A percentile compares a stretch with the other conserved stretches of the same genome.
phyloP scores from a whole-genome alignment of 2,888 invertebrate genomes.

The Ecdyonurus torrentis region DNA sequence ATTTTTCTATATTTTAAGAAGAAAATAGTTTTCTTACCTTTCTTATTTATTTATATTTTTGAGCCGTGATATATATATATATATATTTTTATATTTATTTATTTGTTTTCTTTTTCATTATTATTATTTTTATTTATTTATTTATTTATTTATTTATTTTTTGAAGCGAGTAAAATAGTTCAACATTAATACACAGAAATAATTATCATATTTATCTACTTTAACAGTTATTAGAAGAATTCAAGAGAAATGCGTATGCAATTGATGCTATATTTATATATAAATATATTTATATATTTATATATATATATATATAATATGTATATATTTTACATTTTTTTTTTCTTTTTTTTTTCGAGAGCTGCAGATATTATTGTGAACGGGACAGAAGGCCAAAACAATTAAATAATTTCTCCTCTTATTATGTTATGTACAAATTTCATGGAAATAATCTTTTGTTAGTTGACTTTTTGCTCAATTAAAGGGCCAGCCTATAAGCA shows the following conservation, averaged over 20 bases:
- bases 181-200: background rate
- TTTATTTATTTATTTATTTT: background rate
- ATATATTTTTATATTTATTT: background rate
- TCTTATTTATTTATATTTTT: too few relatives aligned
- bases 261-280: too few relatives aligned
- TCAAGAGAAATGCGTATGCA: background rate
- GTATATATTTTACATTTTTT: too few relatives aligned
- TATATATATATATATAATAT: too few relatives aligned
- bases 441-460: background rate
- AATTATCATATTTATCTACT: background rate
- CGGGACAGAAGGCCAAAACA: too few relatives aligned
- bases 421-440: background rate
- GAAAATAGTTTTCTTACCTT: too few relatives aligned
- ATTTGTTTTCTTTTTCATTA: background rate
- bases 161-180: background rate
- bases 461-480: background rate
- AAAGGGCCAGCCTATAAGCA: slow-evolving; percentile 1
- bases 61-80: too few relatives aligned
- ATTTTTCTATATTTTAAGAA: too few relatives aligned
- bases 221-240: background rate
- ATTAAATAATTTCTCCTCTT: too few relatives aligned
- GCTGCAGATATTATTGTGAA: background rate
- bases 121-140: background rate
- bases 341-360: background rate
- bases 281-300: too few relatives aligned